Evolutionary conservation across 2,888 invertebrate species (phyloP).

Genomic region (Polydesmus complanatus): DNA sequence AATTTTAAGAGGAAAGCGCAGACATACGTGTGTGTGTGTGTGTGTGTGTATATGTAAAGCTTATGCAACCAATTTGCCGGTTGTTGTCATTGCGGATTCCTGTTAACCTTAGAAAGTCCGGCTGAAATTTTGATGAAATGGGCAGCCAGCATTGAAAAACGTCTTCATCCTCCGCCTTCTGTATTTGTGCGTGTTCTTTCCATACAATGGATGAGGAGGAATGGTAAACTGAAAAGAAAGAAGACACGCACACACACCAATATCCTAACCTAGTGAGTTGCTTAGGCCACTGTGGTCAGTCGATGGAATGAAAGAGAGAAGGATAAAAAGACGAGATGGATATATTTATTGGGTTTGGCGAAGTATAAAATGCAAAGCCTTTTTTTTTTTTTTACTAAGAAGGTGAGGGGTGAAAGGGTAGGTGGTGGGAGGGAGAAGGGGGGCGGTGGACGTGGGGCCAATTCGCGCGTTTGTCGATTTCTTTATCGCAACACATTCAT

Average conservation of each 20-base stretch:
- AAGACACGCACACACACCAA: too few relatives aligned
- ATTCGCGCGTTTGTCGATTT: not conserved
- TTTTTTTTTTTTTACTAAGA: too few relatives aligned
- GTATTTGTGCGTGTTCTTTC: not conserved
- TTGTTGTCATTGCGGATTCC: constrained; percentile 7
- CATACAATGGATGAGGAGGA: not conserved
- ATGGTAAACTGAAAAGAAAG: not conserved
- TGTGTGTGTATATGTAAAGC: not conserved
- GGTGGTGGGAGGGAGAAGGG: not conserved
- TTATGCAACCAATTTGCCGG: constrained; percentile 4
- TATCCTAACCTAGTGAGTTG: too few relatives aligned
- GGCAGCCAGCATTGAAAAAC: constrained; percentile 1
- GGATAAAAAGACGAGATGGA: not conserved
- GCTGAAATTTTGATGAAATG: constrained; percentile 10
- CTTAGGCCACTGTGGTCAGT: not conserved
- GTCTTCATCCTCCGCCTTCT: too few relatives aligned
- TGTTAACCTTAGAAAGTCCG: constrained; percentile 8
- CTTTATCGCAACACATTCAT: not conserved
- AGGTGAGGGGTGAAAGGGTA: too few relatives aligned
- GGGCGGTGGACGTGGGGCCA: not conserved
- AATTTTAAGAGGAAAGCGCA: too few relatives aligned
- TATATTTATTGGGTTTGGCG: not conserved
- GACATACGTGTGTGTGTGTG: not conserved
- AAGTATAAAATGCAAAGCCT: not conserved
- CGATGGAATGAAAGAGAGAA: not conserved